Conservation (phyloP, 2,888 invertebrate species). For the Carcina quercana region DNA sequence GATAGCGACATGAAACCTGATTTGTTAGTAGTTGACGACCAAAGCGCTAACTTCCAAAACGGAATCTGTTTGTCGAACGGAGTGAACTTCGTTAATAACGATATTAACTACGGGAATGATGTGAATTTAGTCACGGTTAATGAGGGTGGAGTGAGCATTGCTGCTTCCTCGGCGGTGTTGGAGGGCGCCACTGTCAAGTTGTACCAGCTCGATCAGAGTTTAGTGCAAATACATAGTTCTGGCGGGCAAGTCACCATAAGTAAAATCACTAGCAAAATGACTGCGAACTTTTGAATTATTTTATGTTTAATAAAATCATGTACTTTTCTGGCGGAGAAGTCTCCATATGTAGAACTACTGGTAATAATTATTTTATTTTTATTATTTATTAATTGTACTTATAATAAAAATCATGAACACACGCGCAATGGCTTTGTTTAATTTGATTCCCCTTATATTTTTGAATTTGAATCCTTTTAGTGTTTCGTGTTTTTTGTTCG, state of each 20-base stretch:
- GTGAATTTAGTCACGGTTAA: conserved; percentile 45
- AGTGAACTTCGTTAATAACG: conserved; percentile 25
- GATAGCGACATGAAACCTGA: conserved; percentile 36
- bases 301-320: too few species aligned
- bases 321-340: too few species aligned
- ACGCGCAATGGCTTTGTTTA: too few species aligned
- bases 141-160: conserved; percentile 37
- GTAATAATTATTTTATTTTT: too few species aligned
- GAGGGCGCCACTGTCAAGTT: conserved; percentile 34
- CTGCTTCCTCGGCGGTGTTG: conserved; percentile 24
- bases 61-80: conserved; percentile 24
- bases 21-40: conserved; percentile 36
- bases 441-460: too few species aligned
- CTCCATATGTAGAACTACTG: too few species aligned
- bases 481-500: too few species aligned
- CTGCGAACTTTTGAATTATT: conserved; percentile 48
- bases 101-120: conserved; percentile 25
- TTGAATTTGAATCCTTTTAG: too few species aligned
- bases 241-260: conserved; percentile 46
- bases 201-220: conserved; percentile 50
- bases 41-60: conserved; percentile 19
- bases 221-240: conserved; percentile 46
- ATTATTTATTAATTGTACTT: too few species aligned
- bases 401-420: too few species aligned
- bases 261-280: conserved; percentile 54